phyloP scores from a whole-genome alignment of 2,888 invertebrate genomes.

The Meandrusa payeni region DNA sequence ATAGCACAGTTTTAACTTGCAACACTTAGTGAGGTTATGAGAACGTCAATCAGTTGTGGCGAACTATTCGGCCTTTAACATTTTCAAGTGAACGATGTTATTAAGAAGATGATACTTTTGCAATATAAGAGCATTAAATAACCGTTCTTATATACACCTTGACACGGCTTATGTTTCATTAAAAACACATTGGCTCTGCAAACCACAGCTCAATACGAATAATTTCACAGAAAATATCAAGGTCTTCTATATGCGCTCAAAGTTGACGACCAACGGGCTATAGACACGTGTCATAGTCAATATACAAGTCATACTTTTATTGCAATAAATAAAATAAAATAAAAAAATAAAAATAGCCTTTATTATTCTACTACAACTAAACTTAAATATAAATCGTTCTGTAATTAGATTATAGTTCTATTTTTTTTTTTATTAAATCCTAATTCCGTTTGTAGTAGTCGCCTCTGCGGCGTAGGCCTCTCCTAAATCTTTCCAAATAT shows the following conservation, averaged over 20 bases:
- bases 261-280: constrained; percentile 65
- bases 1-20: too few species aligned
- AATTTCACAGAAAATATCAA: constrained; percentile 66
- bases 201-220: constrained; percentile 48
- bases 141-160: constrained; percentile 36
- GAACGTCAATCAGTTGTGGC: constrained; percentile 56
- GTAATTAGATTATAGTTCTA: too few species aligned
- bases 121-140: constrained; percentile 33
- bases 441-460: too few species aligned
- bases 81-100: constrained; percentile 48
- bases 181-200: constrained; percentile 32
- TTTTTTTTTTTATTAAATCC: too few species aligned
- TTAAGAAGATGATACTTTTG: constrained; percentile 51
- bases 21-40: constrained; percentile 56
- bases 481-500: too few species aligned
- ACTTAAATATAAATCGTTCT: too few species aligned
- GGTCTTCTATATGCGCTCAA: constrained; percentile 61
- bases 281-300: constrained; percentile 53
- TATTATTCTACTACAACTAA: too few species aligned
- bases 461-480: too few species aligned
- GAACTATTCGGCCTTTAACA: constrained; percentile 53
- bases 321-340: too few species aligned
- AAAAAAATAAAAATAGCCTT: too few species aligned
- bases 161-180: constrained; percentile 42
- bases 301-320: too few species aligned